Conservation (phyloP, 2,797 vertebrate species). For the Acrossocheilus wenchowensis region DNA sequence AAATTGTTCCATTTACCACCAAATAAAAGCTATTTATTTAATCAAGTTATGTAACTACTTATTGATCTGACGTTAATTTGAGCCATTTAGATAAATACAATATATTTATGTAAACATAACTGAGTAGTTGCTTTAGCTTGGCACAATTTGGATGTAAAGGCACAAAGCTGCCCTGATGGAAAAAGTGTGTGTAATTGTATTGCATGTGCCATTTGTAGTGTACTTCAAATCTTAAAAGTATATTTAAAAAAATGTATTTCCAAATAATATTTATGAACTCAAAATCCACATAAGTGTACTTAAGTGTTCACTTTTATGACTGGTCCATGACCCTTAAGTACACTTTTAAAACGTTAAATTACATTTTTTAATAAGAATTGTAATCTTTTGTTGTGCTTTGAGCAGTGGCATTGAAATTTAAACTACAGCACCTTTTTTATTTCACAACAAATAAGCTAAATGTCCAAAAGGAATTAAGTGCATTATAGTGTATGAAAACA, state of each 20-base stretch:
- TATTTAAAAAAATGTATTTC: too few relatives aligned
- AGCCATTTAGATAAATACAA: background rate
- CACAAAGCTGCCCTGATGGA: background rate
- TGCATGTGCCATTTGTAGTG: background rate
- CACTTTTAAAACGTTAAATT: too few relatives aligned
- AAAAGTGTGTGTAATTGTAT: background rate
- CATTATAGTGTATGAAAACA: background rate
- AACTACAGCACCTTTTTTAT: background rate
- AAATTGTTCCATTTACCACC: background rate
- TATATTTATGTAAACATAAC: background rate
- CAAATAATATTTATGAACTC: too few relatives aligned
- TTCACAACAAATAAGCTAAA: background rate
- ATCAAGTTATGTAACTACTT: background rate
- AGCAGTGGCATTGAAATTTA: too few relatives aligned
- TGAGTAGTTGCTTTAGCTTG: background rate
- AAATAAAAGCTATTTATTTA: slow-evolving; percentile 29
- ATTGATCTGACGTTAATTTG: background rate
- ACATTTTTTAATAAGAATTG: too few relatives aligned
- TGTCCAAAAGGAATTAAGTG: background rate
- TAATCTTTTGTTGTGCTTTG: too few relatives aligned
- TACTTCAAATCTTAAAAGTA: background rate
- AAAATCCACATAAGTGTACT: too few relatives aligned
- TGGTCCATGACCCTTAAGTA: too few relatives aligned
- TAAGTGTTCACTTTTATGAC: too few relatives aligned
- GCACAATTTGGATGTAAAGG: background rate